Percentiles rank a stretch among this genome's conserved stretches.
Conservation (phyloP, 2,797 vertebrate genomes). For the Scyliorhinus canicula region DNA sequence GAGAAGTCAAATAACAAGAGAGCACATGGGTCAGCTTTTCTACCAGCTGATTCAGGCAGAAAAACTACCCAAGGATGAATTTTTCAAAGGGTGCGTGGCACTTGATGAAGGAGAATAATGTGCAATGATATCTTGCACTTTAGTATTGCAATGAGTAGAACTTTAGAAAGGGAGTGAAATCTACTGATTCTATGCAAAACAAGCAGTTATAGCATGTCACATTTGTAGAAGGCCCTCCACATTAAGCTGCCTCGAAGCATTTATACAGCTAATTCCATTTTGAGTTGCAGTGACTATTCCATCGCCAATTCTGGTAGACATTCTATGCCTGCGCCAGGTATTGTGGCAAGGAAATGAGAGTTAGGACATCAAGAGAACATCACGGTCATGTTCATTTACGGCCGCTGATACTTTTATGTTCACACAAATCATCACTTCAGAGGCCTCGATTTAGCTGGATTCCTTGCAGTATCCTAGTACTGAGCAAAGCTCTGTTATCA, state of each 20-base stretch:
- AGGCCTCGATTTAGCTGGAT: neutral
- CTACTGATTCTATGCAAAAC: neutral
- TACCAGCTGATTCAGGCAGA: slow-evolving; percentile 79
- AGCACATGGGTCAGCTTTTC: slow-evolving; percentile 89
- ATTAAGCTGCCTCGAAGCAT: neutral
- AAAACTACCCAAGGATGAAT: slow-evolving; percentile 74
- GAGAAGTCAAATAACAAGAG: slow-evolving; percentile 87
- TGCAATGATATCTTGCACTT: neutral
- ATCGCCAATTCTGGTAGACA: neutral
- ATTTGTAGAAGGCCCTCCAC: neutral
- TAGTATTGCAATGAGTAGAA: neutral
- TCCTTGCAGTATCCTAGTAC: neutral
- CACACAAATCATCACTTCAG: neutral
- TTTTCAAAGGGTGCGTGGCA: slow-evolving; percentile 80
- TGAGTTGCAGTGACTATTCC: neutral
- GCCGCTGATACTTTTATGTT: neutral
- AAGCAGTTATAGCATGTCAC: neutral
- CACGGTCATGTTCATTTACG: neutral
- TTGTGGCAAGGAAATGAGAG: neutral
- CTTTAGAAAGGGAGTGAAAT: neutral
- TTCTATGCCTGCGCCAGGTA: neutral
- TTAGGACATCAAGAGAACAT: neutral
- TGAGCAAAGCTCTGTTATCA: neutral
- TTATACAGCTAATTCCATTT: neutral
- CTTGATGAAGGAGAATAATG: neutral